Conservation (phyloP, 2,797 vertebrate species). For the Syndactyla subalaris region DNA sequence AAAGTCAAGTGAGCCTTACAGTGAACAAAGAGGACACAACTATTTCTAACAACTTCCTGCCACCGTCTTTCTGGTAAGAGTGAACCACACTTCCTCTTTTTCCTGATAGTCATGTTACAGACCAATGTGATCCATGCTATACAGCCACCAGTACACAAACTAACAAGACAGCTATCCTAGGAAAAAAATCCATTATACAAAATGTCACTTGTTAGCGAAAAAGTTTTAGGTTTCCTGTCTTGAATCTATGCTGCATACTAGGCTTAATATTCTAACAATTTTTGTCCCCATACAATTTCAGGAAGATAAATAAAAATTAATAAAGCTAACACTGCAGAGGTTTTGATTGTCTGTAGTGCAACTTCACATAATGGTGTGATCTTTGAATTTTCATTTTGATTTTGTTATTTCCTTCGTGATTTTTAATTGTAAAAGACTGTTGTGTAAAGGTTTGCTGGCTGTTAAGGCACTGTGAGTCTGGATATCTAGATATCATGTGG, state of each 20-base stretch:
- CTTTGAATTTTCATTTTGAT: neutral
- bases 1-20: neutral
- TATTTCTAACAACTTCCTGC: neutral
- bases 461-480: neutral
- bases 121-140: neutral
- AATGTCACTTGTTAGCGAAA: neutral
- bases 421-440: neutral
- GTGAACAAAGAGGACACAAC: neutral
- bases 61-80: neutral
- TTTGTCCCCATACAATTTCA: neutral
- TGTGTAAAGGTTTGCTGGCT: neutral
- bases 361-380: neutral
- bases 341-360: neutral
- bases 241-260: neutral
- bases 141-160: neutral
- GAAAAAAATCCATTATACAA: neutral
- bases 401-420: neutral
- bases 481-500: neutral
- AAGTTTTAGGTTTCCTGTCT: rapidly evolving
- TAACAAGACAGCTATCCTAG: neutral
- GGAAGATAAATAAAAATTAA: neutral
- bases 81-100: neutral
- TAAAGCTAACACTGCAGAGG: neutral
- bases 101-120: neutral
- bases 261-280: neutral